Evolutionary conservation across 1,140 invertebrate species (phyloP), one percentile per base, ranked within the genome.

Genomic region (Zeugodacus cucurbitae): DNA sequence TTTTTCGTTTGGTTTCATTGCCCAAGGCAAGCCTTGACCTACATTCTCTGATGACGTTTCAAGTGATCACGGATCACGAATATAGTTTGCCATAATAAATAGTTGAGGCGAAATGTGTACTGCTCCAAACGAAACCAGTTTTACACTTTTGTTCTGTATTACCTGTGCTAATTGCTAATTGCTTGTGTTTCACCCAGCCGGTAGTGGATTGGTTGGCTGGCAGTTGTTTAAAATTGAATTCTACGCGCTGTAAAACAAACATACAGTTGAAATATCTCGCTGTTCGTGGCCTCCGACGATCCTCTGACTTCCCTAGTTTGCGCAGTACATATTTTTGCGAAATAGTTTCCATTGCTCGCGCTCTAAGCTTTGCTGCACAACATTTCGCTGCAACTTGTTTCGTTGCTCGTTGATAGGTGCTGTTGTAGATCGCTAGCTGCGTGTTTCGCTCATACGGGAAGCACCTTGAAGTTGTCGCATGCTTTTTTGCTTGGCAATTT

Each of bases 381-480:
- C 17, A 26, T 48, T 82, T 8, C 37, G 74, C 41, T 57, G 48
- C 64, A 64, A 78, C 37, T 86, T 88, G 85, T 86, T 88, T 86
- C 64, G 78, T 64, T 86, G 86, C 64, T 64, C 34, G 82, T 64
- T 44, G 74, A n/a, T 54, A 37, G 74, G 54, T 86, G n/a, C 44
- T 85, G 22, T 54, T 48, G 54, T 44, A 70, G 29, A 44, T 64
- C 44, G 22, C 41, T 29, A 8, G 34, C 59, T 62, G 37, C 37
- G 41, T 70, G 59, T 86, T 88, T 86, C 86, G 88, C 78, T 64
- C 82, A 87, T 88, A 88, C 91, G 91, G 91, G 91, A 92, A 92
- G 90, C 89, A 87, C 91, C 91, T 92, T 92, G 91, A 91, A 91
- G 91, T 67, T 82, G 74, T 89, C 78, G 34, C 87, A 37, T 88